These are phyloP conservation scores for Argyresthia albistria DNA, from an alignment of 2,888 invertebrate genomes.

Conservation along the genomic window DNA sequence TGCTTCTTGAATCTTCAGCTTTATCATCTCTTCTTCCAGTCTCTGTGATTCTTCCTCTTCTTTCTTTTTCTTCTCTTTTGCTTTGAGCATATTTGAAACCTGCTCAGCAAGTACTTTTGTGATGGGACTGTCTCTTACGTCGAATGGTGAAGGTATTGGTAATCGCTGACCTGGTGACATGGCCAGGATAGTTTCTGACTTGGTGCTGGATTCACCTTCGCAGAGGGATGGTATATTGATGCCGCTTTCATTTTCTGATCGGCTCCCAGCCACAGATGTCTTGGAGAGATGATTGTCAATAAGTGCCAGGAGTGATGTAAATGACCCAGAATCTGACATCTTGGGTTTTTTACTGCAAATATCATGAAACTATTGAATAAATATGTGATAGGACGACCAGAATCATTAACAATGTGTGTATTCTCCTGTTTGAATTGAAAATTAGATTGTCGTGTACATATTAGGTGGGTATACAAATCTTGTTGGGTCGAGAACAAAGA, in stretches of 20 bases:
- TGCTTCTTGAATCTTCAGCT: conserved; percentile 25
- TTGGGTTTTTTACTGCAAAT: not conserved
- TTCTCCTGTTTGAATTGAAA: no score
- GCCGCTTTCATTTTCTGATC: conserved; percentile 18
- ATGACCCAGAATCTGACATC: conserved; percentile 21
- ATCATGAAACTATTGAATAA: not conserved
- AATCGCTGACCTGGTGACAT: conserved; percentile 26
- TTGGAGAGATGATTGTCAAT: conserved; percentile 55
- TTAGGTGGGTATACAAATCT: no score
- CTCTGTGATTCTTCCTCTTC: conserved; percentile 30
- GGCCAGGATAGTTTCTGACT: conserved; percentile 29
- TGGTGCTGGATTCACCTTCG: conserved; percentile 14
- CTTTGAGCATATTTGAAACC: conserved; percentile 50
- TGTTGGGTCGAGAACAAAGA: no score
- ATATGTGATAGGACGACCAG: not conserved
- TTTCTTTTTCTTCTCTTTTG: conserved; percentile 33
- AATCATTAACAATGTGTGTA: no score
- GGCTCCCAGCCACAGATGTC: conserved; percentile 28
- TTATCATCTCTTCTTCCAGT: conserved; percentile 27
- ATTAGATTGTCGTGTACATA: no score
- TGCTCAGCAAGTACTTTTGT: conserved; percentile 37
- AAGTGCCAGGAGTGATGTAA: conserved; percentile 44
- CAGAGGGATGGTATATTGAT: conserved; percentile 18
- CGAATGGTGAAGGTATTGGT: conserved; percentile 30
- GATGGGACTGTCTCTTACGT: conserved; percentile 29